Evolutionary conservation across 2,113 vertebrate genomes (phyloP), one percentile per base, ranked within the genome.

Genomic region (Podiceps cristatus): DNA sequence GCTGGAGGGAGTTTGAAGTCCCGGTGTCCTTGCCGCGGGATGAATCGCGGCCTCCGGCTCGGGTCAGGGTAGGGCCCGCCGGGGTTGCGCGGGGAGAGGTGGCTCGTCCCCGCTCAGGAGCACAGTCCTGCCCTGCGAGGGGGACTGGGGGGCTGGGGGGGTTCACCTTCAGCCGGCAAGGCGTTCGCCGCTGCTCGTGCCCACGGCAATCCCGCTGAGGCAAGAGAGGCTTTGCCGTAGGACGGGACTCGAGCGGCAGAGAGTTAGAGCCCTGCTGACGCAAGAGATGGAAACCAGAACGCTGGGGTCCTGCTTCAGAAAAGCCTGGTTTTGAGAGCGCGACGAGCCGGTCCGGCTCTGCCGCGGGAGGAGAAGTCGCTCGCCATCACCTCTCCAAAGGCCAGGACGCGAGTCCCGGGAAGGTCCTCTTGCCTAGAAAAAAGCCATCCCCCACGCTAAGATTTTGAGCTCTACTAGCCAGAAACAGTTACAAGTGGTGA

Each of bases 201-300:
- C 83, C 33, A 0, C 2, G 1, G 29, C 8, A 35, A 35, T 67
- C 12, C 60, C 4, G 2, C 4, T 24, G 13, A 67, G 33, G 40
- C 33, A 25, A 53, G 81, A n/a, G 49, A 28, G 69, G 68, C 47
- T 93, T 66, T 59, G 15, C 24, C 0, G 1, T 29, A 58, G 49
- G 24, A 44, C 27, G 5, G 3, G 37, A 9, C 24, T 74, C 0
- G 3, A 7, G 63, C 5, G 0, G 47, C 37, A 40, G n/a, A 40
- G 67, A 71, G 28, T 47, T 72, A 5, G 31, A 79, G 45, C 44
- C 42, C 13, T 29, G 52, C 74, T 52, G 29, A 25, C 15, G 0
- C 3, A 6, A 6, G 33, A 7, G 50, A 7, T 13, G 1, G 13
- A 18, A 58, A 19, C 37, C 33, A 4, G 27, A 40, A 0, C 33